Evolutionary conservation across 2,113 vertebrate genomes (phyloP), one percentile per base, ranked within the genome.

Genomic region (Machaerirhynchus nigripectus): DNA sequence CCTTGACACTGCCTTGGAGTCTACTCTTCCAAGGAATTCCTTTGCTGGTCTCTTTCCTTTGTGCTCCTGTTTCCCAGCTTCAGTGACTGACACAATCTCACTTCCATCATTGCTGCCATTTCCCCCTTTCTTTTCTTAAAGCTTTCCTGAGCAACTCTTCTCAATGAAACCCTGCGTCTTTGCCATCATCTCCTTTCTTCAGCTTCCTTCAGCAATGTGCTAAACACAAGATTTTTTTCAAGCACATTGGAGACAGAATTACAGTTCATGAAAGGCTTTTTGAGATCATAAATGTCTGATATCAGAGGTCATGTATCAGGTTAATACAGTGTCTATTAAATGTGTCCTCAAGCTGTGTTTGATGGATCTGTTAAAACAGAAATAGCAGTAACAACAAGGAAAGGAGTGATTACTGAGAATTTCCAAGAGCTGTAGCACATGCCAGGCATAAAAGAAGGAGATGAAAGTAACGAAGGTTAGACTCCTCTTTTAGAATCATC

Each of bases 31-130:
- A 50, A 70, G 31, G 57, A 81, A 50, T 81, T 61, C 33, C 23
- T 84, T 39, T 40, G 23, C 59, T 69, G n/a, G 1, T 30, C 39
- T 52, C 28, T 40, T 85, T 63, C 26, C 30, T 90, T 85, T 76
- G 37, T 24, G 44, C 52, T 68, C 30, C 6, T 9, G 39, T 56
- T 60, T 76, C 33, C n/a, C 75, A 94, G 49, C 24, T 44, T 31
- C 67, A 69, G 40, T 20, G 44, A 55, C 8, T 14, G 80, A 30
- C 35, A 55, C 27, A 69, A 27, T 14, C 52, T 70, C 61, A 20
- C 11, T 63, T 70, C 13, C 46, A 26, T 9, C 21, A 17, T 19
- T 0, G 0, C 26, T 75, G 50, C 13, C 26, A 10, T 71, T 64
- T 55, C 24, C 20, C 9, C 28, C 24, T 59, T 33, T 68, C 69